A percentile compares a stretch with the other conserved stretches of the same genome.
These are phyloP conservation scores for Allygus modestus DNA, from an alignment of 2,888 invertebrate species.

Conservation along the genomic window DNA sequence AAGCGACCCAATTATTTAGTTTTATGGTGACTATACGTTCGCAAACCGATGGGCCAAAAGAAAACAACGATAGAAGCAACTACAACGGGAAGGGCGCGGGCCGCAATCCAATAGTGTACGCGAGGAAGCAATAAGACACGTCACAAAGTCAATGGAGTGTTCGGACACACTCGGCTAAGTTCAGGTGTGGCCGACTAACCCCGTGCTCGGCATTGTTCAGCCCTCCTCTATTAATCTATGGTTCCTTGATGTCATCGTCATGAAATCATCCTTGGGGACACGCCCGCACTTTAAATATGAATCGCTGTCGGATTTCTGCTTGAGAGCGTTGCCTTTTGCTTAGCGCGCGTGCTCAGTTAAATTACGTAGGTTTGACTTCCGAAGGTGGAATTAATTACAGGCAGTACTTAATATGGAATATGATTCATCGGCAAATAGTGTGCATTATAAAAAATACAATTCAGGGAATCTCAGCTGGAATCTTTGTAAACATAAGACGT, in stretches of 20 bases:
- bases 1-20: no score
- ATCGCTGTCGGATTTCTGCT: constrained; percentile 42
- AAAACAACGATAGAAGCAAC: neutral
- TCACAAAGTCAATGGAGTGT: constrained; percentile 26
- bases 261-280: constrained; percentile 6
- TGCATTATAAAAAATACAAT: no score
- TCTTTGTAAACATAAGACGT: no score
- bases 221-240: constrained; percentile 35
- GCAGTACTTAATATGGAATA: no score
- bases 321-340: neutral
- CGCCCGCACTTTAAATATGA: constrained; percentile 20
- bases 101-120: neutral
- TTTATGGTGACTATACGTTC: no score
- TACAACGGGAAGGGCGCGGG: constrained; percentile 9
- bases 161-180: constrained; percentile 38
- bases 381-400: constrained; percentile 19
- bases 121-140: constrained; percentile 42
- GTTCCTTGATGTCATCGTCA: constrained; percentile 36
- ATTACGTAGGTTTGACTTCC: neutral
- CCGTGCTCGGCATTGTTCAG: constrained; percentile 32
- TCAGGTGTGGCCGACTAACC: constrained; percentile 37
- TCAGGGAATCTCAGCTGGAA: no score
- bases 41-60: no score
- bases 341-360: constrained; percentile 19
- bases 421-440: no score